These are phyloP conservation scores for Drosophila bocqueti DNA, from an alignment of 1,140 invertebrate genomes.

Conservation along the genomic window DNA sequence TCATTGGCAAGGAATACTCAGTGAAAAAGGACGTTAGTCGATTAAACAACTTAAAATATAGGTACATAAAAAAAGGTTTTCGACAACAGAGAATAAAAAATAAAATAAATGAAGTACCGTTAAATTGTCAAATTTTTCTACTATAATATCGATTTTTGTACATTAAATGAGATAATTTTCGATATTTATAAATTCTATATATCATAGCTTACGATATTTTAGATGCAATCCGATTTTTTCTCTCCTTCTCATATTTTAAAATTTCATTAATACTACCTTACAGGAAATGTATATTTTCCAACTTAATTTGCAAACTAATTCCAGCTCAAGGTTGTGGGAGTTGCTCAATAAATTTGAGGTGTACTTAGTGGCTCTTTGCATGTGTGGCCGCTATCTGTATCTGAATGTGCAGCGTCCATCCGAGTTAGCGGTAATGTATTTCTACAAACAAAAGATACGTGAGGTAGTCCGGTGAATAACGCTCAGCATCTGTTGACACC, in stretches of 20 bases:
- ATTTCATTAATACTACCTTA: too few relatives aligned
- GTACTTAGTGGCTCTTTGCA: slow-evolving; percentile 6
- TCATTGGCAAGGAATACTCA: background rate
- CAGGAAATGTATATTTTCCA: background rate
- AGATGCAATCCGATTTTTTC: too few relatives aligned
- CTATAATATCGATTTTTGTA: too few relatives aligned
- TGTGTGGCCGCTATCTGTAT: background rate
- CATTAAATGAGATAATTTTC: too few relatives aligned
- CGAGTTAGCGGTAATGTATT: background rate
- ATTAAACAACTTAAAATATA: background rate
- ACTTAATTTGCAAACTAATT: background rate
- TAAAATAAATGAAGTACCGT: too few relatives aligned
- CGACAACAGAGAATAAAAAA: background rate
- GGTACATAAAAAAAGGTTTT: background rate
- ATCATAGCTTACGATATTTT: too few relatives aligned
- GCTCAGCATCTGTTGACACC: slow-evolving; percentile 55
- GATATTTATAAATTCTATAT: too few relatives aligned
- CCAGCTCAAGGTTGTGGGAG: background rate
- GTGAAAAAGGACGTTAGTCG: too few relatives aligned
- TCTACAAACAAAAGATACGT: slow-evolving; percentile 28
- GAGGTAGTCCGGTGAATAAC: slow-evolving; percentile 28
- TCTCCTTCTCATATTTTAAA: too few relatives aligned
- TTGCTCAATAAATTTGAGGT: background rate
- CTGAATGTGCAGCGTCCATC: background rate
- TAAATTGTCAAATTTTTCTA: too few relatives aligned